Evolutionary conservation across 2,888 invertebrate species (phyloP).

Genomic region (Tupiocoris notatus): DNA sequence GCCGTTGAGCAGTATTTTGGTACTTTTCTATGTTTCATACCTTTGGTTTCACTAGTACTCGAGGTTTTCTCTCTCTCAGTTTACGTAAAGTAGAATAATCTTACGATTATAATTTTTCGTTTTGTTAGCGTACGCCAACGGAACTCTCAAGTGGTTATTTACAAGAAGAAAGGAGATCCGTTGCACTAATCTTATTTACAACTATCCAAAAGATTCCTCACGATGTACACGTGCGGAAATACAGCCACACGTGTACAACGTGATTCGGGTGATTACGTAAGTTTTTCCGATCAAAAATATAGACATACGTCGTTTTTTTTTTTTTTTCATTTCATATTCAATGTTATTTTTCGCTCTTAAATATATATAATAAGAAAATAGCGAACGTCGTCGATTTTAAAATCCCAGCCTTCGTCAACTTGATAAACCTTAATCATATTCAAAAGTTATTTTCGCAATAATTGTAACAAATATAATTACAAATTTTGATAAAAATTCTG

Average conservation of each 20-base stretch:
- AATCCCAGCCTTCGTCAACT: slow-evolving; percentile 37
- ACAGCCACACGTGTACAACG: slow-evolving; percentile 1
- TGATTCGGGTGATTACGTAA: slow-evolving; percentile 5
- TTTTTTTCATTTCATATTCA: not conserved
- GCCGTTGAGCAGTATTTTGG: slow-evolving; percentile 35
- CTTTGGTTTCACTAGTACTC: slow-evolving; percentile 1
- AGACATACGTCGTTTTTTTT: slow-evolving; percentile 20
- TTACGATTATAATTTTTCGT: not conserved
- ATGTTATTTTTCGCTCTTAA: slow-evolving; percentile 26
- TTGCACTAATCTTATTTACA: slow-evolving; percentile 5
- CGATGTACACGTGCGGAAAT: slow-evolving; percentile 5
- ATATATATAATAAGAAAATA: slow-evolving; percentile 33
- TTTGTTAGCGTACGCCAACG: not conserved
- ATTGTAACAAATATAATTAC: slow-evolving; percentile 35
- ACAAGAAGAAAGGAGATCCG: slow-evolving; percentile 13
- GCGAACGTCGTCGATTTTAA: slow-evolving; percentile 34
- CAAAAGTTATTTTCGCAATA: slow-evolving; percentile 20
- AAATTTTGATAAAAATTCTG: slow-evolving; percentile 36
- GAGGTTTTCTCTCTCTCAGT: not conserved
- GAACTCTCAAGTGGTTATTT: slow-evolving; percentile 18
- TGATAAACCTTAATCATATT: slow-evolving; percentile 27
- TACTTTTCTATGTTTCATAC: slow-evolving; percentile 6
- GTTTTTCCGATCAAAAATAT: slow-evolving; percentile 31
- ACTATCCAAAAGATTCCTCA: slow-evolving; percentile 1
- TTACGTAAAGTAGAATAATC: not conserved